Evolutionary conservation across 1,140 invertebrate genomes (phyloP).

Genomic region (Adelges cooleyi): DNA sequence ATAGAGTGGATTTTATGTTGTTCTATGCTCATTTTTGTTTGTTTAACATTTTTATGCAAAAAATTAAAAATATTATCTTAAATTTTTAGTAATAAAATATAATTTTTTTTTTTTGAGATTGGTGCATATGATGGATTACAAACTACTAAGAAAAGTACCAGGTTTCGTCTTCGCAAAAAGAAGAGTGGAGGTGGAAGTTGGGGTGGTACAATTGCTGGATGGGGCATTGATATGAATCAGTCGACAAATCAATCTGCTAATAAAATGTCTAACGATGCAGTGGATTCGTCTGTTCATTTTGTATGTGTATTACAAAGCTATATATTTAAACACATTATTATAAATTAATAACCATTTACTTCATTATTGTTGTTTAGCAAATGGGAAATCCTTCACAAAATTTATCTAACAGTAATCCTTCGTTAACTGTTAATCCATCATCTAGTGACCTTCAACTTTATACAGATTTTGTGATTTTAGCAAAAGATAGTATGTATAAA

Average conservation of each 20-base stretch:
- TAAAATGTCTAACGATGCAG: not conserved
- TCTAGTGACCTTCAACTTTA: conserved; percentile 29
- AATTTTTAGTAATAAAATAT: too few species aligned
- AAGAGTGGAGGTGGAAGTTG: conserved; percentile 49
- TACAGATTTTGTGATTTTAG: conserved; percentile 51
- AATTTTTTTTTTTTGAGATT: too few species aligned
- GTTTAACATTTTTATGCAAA: too few species aligned
- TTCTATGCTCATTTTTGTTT: too few species aligned
- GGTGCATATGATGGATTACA: conserved; percentile 44
- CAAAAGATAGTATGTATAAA: conserved; percentile 46
- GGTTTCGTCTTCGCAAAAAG: conserved; percentile 56
- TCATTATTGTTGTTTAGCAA: not conserved
- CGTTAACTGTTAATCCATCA: conserved; percentile 29
- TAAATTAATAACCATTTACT: too few species aligned
- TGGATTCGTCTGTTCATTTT: conserved; percentile 38
- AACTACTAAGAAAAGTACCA: conserved; percentile 52
- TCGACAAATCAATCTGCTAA: conserved; percentile 11
- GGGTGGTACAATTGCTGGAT: conserved; percentile 36
- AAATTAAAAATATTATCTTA: too few species aligned
- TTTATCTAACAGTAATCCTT: conserved; percentile 35
- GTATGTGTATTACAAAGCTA: too few species aligned
- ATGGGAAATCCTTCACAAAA: conserved; percentile 1
- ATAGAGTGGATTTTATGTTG: too few species aligned
- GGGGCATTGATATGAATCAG: conserved; percentile 33
- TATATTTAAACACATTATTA: too few species aligned